A percentile compares a stretch with the other conserved stretches of the same genome.
Evolutionary conservation across 92 coral and sea anemone species (phyloP).

Genomic region (Zoanthus gigantus): DNA sequence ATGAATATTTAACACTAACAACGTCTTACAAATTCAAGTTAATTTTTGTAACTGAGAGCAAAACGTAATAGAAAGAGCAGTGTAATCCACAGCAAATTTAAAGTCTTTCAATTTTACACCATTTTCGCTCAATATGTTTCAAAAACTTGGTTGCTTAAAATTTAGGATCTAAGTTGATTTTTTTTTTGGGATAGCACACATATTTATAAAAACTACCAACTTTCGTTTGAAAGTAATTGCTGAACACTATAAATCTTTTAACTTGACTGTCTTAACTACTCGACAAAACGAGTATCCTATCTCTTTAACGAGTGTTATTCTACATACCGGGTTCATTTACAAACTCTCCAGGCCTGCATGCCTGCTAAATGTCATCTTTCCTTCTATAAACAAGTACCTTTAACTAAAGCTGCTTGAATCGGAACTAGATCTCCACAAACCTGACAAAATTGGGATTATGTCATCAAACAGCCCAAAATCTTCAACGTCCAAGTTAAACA

Average conservation of each 20-base stretch:
- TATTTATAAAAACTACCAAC: background rate
- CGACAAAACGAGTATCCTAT: too few relatives aligned
- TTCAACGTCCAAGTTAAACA: slow-evolving; percentile 42
- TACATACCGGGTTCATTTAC: background rate
- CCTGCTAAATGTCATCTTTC: background rate
- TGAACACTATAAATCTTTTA: background rate
- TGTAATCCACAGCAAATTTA: too few relatives aligned
- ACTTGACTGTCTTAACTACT: background rate
- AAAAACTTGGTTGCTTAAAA: too few relatives aligned
- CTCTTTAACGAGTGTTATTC: too few relatives aligned
- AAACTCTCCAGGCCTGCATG: background rate
- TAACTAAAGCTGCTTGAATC: background rate
- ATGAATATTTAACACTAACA: too few relatives aligned
- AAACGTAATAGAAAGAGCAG: too few relatives aligned
- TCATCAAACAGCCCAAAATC: slow-evolving; percentile 50
- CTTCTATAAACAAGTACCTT: background rate
- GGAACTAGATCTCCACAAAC: slow-evolving; percentile 18
- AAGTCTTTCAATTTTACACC: too few relatives aligned
- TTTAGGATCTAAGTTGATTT: too few relatives aligned
- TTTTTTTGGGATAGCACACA: too few relatives aligned
- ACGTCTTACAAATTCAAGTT: too few relatives aligned
- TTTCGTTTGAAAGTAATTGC: background rate
- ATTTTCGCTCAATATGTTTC: too few relatives aligned
- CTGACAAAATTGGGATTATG: slow-evolving; percentile 50
- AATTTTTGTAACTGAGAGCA: too few relatives aligned